A percentile compares a stretch with the other conserved stretches of the same genome.
phyloP scores from a whole-genome alignment of 1,140 invertebrate species.

The Zaprionus lachaisei region DNA sequence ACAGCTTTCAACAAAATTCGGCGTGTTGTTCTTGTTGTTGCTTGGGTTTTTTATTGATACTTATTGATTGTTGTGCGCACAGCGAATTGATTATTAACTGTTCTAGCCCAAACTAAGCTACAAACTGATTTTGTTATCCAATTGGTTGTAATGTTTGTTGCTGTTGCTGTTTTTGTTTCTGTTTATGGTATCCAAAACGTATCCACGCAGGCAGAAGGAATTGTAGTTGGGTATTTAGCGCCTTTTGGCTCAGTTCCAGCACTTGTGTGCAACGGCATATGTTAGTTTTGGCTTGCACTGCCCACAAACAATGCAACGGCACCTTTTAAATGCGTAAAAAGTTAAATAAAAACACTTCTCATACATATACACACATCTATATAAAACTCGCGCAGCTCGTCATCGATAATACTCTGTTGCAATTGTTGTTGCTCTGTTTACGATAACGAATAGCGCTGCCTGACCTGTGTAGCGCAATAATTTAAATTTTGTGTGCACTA shows the following conservation, averaged over 20 bases:
- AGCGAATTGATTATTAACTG: conserved; percentile 4
- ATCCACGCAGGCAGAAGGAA: conserved; percentile 64
- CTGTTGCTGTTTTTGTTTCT: conserved; percentile 31
- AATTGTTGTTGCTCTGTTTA: conserved; percentile 31
- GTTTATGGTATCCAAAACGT: conserved; percentile 43
- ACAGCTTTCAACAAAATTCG: conserved; percentile 16
- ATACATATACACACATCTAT: conserved; percentile 33
- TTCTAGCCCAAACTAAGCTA: conserved; percentile 4
- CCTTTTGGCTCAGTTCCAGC: conserved; percentile 41
- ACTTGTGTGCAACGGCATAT: conserved; percentile 17
- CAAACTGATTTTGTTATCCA: conserved; percentile 45
- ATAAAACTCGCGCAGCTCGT: conserved; percentile 54
- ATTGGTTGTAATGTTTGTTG: conserved; percentile 31
- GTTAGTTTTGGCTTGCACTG: conserved; percentile 23
- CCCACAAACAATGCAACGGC: conserved; percentile 8
- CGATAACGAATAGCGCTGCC: conserved; percentile 23
- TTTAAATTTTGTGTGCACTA: not conserved
- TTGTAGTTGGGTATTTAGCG: conserved; percentile 18
- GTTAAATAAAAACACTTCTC: conserved; percentile 69
- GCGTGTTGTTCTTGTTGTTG: conserved; percentile 21
- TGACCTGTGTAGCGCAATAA: conserved; percentile 1
- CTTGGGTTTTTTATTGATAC: conserved; percentile 9
- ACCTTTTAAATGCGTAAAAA: conserved; percentile 49
- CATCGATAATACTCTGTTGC: conserved; percentile 62
- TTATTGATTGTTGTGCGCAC: not conserved